These are phyloP conservation scores for Hypomesus transpacificus DNA, from an alignment of 2,113 vertebrate species.

Conservation along the genomic window DNA sequence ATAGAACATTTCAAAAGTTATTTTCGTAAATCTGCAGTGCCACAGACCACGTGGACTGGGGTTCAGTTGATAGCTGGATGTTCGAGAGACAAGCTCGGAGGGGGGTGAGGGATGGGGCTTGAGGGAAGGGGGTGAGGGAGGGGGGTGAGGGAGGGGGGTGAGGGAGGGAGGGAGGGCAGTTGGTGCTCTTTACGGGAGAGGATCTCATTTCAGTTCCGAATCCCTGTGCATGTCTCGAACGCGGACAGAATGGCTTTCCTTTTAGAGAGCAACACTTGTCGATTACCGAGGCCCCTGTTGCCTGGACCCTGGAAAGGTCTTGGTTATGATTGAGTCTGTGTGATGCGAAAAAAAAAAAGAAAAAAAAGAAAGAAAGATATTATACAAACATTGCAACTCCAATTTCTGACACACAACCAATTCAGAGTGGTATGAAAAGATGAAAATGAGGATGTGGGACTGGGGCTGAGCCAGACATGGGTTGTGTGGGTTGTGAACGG, in stretches of 20 bases:
- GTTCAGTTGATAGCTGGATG: constrained; percentile 29
- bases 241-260: constrained; percentile 38
- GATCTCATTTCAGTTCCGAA: constrained; percentile 36
- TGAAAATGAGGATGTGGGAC: constrained; percentile 56
- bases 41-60: no score
- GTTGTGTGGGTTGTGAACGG: constrained; percentile 52
- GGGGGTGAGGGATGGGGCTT: neutral
- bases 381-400: constrained; percentile 41
- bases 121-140: neutral
- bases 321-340: constrained; percentile 48
- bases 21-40: no score
- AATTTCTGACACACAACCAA: constrained; percentile 53
- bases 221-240: constrained; percentile 16
- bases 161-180: neutral
- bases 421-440: constrained; percentile 50
- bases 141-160: no score
- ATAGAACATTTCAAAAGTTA: no score
- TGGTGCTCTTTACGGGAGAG: neutral
- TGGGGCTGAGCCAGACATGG: constrained; percentile 55
- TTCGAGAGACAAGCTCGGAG: no score
- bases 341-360: constrained; percentile 38
- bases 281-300: constrained; percentile 49
- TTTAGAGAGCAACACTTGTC: constrained; percentile 58
- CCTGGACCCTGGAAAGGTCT: constrained; percentile 39
- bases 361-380: constrained; percentile 9